Evolutionary conservation across 2,113 vertebrate species (phyloP).

Genomic region (Pangasianodon gigas): DNA sequence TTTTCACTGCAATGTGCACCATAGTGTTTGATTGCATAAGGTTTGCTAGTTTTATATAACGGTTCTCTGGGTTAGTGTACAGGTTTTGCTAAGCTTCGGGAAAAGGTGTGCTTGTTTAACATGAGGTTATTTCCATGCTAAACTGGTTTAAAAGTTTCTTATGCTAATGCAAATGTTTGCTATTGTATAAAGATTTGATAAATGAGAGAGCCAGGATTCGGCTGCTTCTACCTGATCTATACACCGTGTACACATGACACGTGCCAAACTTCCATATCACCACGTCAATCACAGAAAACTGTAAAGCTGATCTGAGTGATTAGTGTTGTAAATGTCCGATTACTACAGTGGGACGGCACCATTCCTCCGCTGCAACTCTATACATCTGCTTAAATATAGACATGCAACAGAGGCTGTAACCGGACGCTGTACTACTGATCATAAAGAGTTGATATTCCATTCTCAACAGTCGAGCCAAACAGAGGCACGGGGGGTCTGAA

Average conservation of each 20-base stretch:
- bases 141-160: background rate
- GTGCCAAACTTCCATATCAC: background rate
- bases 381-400: constrained; percentile 45
- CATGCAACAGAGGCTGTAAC: constrained; percentile 1
- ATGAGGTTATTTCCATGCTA: background rate
- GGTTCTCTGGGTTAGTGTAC: background rate
- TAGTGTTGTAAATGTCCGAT: constrained; percentile 4
- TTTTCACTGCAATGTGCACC: background rate
- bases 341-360: background rate
- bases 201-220: background rate
- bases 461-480: constrained; percentile 12
- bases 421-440: constrained; percentile 26
- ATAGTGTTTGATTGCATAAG: background rate
- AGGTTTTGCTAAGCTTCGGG: background rate
- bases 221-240: background rate
- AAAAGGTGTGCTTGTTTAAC: background rate
- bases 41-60: background rate
- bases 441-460: constrained; percentile 45
- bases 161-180: background rate
- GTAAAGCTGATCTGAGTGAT: constrained; percentile 5
- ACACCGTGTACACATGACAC: background rate
- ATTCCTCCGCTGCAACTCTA: constrained; percentile 35
- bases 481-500: background rate
- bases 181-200: background rate
- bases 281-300: constrained; percentile 17